These are phyloP conservation scores for Coelinius sp. DNA, from an alignment of 2,888 invertebrate genomes.

Conservation along the genomic window DNA sequence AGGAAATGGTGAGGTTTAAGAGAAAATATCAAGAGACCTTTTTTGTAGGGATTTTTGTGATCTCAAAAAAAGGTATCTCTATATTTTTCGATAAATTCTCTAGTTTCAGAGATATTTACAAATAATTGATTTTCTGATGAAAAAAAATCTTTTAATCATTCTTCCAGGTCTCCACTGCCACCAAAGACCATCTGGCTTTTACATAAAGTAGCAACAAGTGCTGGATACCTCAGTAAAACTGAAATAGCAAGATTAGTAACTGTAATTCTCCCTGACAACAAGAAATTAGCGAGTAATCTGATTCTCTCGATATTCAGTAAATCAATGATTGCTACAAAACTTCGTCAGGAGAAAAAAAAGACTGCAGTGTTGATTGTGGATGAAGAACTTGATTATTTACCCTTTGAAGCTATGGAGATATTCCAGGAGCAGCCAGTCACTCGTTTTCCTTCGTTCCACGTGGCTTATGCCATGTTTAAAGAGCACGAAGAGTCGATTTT, in stretches of 20 bases:
- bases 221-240: conserved; percentile 62
- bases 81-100: too few relatives aligned
- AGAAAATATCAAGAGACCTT: too few relatives aligned
- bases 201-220: conserved; percentile 69
- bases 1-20: too few relatives aligned
- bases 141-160: conserved; percentile 13
- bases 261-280: conserved; percentile 64
- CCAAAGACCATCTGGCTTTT: conserved; percentile 67
- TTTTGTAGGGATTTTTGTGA: background rate
- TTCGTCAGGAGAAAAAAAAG: conserved; percentile 73
- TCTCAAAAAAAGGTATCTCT: conserved; percentile 50
- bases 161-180: conserved; percentile 45
- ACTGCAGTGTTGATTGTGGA: conserved; percentile 80
- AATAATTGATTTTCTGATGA: too few relatives aligned
- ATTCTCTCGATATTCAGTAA: conserved; percentile 62
- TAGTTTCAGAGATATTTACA: too few relatives aligned
- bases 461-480: conserved; percentile 77
- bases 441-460: conserved; percentile 82
- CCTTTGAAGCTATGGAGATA: conserved; percentile 84
- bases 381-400: conserved; percentile 81
- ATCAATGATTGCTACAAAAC: conserved; percentile 44
- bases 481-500: conserved; percentile 74
- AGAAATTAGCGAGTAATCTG: conserved; percentile 60
- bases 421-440: conserved; percentile 79
- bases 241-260: conserved; percentile 70